Evolutionary conservation across 2,888 invertebrate species (phyloP), one percentile per base, ranked within the genome.

Genomic region (Thera obeliscata): DNA sequence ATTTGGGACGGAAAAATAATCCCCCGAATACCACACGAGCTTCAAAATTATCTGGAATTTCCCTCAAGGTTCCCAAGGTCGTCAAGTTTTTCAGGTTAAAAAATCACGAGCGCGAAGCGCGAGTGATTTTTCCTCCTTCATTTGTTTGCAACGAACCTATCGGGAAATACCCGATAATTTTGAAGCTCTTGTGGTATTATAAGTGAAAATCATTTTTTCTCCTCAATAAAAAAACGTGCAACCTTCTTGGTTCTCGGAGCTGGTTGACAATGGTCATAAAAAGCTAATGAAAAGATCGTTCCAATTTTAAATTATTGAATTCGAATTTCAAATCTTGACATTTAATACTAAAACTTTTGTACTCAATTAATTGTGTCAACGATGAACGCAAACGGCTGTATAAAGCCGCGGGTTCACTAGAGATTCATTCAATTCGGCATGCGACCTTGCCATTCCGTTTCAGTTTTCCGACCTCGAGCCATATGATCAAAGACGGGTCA

Each of bases 401-500:
- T 52, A 35, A 52, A 54, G 64, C 48, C 12, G 36, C 38, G 54
- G 22, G 58, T 38, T 60, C 61, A 54, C 61, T 57, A 68, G 68
- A 68, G 48, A 64, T 69, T 65, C 64, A 65, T 69, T 69, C 61
- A 68, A 58, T 62, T 66, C 61, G 61, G 61, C 41, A 63, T 56
- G 43, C 83, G 90, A 87, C 90, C 90, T 91, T 90, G 90, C 83
- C 80, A 79, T 77, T 79, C 81, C 81, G 81, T 79, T 83, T 79
- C 76, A 82, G 88, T 86, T 84, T 87, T 81, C 84, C 82, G 87
- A 88, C 89, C 89, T 88, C 89, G 80, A 71, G 78, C 85, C 87
- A 89, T 88, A 89, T 89, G 87, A 88, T 86, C 83, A 82, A 65
- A 65, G 74, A 79, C 82, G 81, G 91, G 90, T 89, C 91, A 80